These are phyloP conservation scores for Botia kubotai DNA, from an alignment of 2,797 vertebrate species.

Conservation along the genomic window DNA sequence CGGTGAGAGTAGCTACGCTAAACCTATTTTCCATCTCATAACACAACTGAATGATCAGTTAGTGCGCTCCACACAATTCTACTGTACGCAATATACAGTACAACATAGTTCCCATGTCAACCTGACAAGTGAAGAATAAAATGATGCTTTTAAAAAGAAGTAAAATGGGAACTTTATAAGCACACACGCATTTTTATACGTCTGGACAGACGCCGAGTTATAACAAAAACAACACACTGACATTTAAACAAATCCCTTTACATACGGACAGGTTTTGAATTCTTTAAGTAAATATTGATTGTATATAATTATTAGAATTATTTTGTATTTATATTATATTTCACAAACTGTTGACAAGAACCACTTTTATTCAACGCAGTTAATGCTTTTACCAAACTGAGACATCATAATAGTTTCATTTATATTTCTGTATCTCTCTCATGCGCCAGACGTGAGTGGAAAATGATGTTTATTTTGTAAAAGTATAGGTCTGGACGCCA, in stretches of 20 bases:
- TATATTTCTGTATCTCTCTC: neutral
- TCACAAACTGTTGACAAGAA: neutral
- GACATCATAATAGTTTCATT: neutral
- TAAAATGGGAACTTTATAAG: neutral
- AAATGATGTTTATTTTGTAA: slow-evolving; percentile 4
- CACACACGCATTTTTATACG: neutral
- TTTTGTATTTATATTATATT: neutral
- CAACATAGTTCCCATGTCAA: slow-evolving; percentile 15
- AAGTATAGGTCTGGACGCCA: neutral
- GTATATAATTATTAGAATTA: no score
- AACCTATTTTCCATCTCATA: slow-evolving; percentile 28
- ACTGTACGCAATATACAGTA: neutral
- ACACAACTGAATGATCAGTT: slow-evolving; percentile 35
- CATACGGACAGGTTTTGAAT: no score
- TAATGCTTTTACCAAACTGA: neutral
- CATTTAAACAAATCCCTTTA: neutral
- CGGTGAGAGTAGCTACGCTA: slow-evolving; percentile 31
- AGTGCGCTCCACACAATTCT: slow-evolving; percentile 24
- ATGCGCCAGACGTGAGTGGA: neutral
- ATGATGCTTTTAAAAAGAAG: slow-evolving; percentile 23
- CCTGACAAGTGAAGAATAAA: neutral
- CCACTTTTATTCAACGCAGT: neutral
- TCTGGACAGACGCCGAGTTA: neutral
- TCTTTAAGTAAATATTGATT: no score
- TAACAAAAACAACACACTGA: neutral